phyloP scores from a whole-genome alignment of 1,140 invertebrate species.

The Brevipalpus yothersi region DNA sequence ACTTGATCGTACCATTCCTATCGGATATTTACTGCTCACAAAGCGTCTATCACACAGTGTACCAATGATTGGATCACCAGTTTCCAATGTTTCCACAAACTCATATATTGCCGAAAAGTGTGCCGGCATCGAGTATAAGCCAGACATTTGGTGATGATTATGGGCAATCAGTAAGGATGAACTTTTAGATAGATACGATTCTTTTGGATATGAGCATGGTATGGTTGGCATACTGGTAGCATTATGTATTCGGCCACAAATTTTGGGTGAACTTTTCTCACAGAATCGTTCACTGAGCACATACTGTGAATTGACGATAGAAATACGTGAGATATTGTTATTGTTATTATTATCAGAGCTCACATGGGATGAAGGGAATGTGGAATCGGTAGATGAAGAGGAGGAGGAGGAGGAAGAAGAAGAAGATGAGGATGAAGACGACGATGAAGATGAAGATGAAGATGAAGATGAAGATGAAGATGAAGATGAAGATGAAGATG shows the following conservation, averaged over 20 bases:
- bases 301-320: neutral
- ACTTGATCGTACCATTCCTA: conserved; percentile 7
- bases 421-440: no score
- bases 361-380: no score
- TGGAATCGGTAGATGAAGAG: no score
- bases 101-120: conserved; percentile 13
- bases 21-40: neutral
- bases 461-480: no score
- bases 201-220: conserved; percentile 13
- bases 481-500: no score
- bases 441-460: no score
- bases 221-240: conserved; percentile 10
- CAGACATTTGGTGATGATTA: conserved; percentile 9
- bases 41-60: conserved; percentile 12
- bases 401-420: no score
- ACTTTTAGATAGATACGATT: conserved; percentile 13
- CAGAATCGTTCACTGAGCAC: conserved; percentile 10
- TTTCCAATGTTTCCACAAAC: conserved; percentile 11
- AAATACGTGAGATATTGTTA: neutral
- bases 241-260: conserved; percentile 13
- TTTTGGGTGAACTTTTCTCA: conserved; percentile 13
- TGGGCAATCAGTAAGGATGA: conserved; percentile 11
- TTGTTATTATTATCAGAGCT: no score
- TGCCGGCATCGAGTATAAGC: conserved; percentile 1
- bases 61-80: conserved; percentile 4